Evolutionary conservation across 2,888 invertebrate genomes (phyloP), one percentile per base, ranked within the genome.

Genomic region (Patella caerulea): DNA sequence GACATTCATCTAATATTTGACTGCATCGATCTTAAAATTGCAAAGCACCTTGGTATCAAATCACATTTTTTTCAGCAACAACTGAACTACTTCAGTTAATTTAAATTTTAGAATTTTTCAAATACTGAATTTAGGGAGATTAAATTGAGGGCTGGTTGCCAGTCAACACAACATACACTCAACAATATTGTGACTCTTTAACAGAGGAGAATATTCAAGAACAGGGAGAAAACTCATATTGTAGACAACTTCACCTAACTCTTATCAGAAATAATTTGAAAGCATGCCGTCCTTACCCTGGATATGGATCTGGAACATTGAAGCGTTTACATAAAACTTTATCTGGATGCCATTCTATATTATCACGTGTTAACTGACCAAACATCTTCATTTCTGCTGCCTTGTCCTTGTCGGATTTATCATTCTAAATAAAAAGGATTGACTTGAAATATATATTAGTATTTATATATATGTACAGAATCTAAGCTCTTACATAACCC

Each of bases 291-390:
- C 75, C 87, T 79, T 82, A 90, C 89, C 94, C 94, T 54, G 94
- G 94, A 81, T 94, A 95, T 0, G 98, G 96, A 90, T 98, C 95
- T 0, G 97, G 96, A 53, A 99, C 94, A 90, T 99, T 99, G 90
- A 98, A 99, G 71, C 98, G 93, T 91, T 96, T 97, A 90, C 97
- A 98, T 0, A 99, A 93, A 11, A 96, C 90, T 70, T 94, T 92
- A 82, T 95, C 94, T 0, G 99, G 99, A 83, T 95, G 94, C 99
- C 99, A 99, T 71, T 94, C 93, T 69, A 85, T 79, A 11, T 82
- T 83, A 29, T 90, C 93, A 74, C 97, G 92, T 0, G 96, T 97
- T 88, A 95, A 93, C 79, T 93, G 93, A 0, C 96, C 97, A 91
- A 95, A 96, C 93, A 96, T 94, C 83, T 95, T 96, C 90, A 94